Conservation (phyloP, 2,888 invertebrate genomes). For the Drosophila prolongata region DNA sequence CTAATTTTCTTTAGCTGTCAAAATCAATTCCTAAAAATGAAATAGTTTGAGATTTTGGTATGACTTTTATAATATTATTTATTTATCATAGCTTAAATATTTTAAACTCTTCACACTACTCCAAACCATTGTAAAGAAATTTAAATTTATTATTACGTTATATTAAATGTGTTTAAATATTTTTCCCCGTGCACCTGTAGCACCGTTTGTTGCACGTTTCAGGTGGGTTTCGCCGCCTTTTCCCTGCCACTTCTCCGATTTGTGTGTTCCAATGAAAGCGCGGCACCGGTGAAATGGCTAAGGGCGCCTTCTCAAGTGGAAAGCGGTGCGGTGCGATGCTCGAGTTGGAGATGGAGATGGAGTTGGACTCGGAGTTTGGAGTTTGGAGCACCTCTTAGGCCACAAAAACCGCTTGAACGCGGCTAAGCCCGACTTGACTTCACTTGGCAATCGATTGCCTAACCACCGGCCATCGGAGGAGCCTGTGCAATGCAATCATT, state of each 20-base stretch:
- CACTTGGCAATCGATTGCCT: constrained; percentile 53
- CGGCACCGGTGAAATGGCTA: constrained; percentile 58
- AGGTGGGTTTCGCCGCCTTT: constrained; percentile 51
- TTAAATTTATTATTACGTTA: no score
- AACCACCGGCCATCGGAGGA: constrained; percentile 37
- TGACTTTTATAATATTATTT: no score
- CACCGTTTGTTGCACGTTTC: constrained; percentile 65
- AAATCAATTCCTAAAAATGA: no score
- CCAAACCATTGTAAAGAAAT: no score
- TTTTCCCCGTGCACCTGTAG: constrained; percentile 23
- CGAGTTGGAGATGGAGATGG: not conserved
- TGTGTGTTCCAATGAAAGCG: constrained; percentile 56
- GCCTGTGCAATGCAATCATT: constrained; percentile 41
- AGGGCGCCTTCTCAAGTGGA: constrained; percentile 66
- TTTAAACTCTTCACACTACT: no score
- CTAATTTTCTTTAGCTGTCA: no score
- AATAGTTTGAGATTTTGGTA: no score
- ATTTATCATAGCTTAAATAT: no score
- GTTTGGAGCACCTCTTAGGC: constrained; percentile 43
- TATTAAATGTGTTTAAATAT: not conserved
- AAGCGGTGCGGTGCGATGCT: constrained; percentile 23
- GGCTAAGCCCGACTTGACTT: constrained; percentile 40
- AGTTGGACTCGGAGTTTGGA: constrained; percentile 9
- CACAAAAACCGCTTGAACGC: constrained; percentile 52
- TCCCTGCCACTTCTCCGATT: constrained; percentile 20